Base-by-base conservation (phyloP, 2,113 vertebrate genomes). In the Phylloscopus trochiloides region DNA sequence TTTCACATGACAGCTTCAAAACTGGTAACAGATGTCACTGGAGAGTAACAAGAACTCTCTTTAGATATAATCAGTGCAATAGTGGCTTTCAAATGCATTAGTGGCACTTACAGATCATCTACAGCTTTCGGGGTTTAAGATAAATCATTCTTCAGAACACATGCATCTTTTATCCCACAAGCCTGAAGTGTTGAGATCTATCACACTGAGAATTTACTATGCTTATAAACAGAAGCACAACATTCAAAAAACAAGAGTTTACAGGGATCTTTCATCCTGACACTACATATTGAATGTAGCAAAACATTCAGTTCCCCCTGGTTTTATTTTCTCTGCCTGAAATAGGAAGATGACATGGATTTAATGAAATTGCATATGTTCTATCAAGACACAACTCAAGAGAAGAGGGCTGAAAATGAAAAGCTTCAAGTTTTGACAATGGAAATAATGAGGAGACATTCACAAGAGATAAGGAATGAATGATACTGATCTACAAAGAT, bases 51-150 rank as follows among this genome's bases (percentile, higher is more conserved):
- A 58, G 79, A 79, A 15, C 10, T n/a, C 42, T 82, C 59, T 77
- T 87, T 31, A 25, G 76, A 63, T 78, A 34, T 80, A 72, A 94
- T 95, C 93, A 89, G 47, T 40, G 84, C 45, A 82, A 26, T 38
- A 74, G 24, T 13, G 47, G 73, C 87, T 93, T 96, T 88, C 89
- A 97, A 94, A 95, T 55, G 45, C 92, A 86, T 95, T 96, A 94
- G 42, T 82, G 59, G 57, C 78, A 95, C 84, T 97, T 95, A 88
- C 7, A 85, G 81, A 95, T 89, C 90, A 80, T 58, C 52, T 48
- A 67, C 59, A 94, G 78, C 85, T 90, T 86, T 87, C 34, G 47
- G 62, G 76, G 17, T 85, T 92, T 73, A 40, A 48, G 55, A 74
- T 29, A 85, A 92, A 58, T 81, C 48, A 61, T 89, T 80, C 68